Conservation (phyloP, 2,113 vertebrate species). For the Microtus richardsoni region DNA sequence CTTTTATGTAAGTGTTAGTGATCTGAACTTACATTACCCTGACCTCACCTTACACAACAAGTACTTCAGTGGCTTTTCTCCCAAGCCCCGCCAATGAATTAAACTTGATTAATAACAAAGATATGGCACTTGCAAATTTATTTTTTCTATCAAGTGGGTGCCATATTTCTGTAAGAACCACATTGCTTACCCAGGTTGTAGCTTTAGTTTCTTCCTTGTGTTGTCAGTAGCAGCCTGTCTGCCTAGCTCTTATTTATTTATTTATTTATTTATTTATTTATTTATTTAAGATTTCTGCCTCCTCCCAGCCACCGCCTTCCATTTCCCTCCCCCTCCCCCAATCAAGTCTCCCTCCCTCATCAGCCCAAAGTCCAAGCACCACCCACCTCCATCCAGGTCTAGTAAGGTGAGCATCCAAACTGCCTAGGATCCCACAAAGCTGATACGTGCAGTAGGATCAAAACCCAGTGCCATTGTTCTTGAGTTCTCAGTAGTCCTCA, state of each 20-base stretch:
- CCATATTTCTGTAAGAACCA: not conserved
- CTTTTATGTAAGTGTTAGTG: not conserved
- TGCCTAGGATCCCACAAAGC: too few relatives aligned
- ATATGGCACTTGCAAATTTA: not conserved
- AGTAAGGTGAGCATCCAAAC: too few relatives aligned
- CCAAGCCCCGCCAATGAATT: not conserved
- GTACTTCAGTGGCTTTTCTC: not conserved
- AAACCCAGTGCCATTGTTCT: too few relatives aligned
- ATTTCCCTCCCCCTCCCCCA: too few relatives aligned
- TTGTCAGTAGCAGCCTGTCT: not conserved
- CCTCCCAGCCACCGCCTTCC: too few relatives aligned
- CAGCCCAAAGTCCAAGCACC: too few relatives aligned
- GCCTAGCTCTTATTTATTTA: not conserved
- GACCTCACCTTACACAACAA: not conserved
- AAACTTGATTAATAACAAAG: not conserved
- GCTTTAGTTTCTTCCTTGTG: not conserved
- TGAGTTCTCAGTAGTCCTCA: too few relatives aligned
- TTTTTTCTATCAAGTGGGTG: not conserved
- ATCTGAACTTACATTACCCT: not conserved
- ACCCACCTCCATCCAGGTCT: too few relatives aligned
- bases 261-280: too few relatives aligned
- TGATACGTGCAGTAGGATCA: too few relatives aligned
- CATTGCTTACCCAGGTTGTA: not conserved
- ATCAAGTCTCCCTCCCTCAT: too few relatives aligned
- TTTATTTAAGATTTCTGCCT: too few relatives aligned